Conservation (phyloP, 2,113 vertebrate genomes). For the Grammomys surdaster region DNA sequence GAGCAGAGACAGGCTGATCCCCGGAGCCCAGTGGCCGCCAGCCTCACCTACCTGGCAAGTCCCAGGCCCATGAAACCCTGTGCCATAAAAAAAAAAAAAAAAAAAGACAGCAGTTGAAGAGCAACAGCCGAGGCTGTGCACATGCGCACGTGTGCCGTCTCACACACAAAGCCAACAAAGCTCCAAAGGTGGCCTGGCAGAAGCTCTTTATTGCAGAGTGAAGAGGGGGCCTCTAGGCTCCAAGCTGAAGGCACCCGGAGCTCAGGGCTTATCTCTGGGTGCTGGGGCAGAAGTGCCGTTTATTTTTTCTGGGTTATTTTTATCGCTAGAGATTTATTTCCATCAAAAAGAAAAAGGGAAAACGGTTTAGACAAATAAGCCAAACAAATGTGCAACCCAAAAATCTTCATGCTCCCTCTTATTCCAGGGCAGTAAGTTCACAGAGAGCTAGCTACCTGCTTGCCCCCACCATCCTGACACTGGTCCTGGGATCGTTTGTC, state of each 20-base stretch:
- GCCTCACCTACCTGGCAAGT: neutral
- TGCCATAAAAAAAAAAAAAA: neutral
- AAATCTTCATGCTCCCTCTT: neutral
- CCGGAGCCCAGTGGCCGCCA: neutral
- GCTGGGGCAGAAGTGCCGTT: neutral
- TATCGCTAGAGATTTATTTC: conserved; percentile 42
- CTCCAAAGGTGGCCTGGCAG: neutral
- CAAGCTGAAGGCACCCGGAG: neutral
- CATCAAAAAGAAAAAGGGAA: neutral
- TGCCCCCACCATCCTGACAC: fast-evolving
- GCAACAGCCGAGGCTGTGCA: neutral
- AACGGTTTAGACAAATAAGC: neutral
- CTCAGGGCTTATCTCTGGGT: neutral
- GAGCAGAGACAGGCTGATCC: neutral
- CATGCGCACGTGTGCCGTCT: too few relatives aligned
- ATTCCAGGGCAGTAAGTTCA: neutral
- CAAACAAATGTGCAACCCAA: neutral
- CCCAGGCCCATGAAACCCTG: neutral
- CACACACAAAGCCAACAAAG: neutral
- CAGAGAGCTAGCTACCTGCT: neutral
- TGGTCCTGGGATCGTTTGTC: neutral
- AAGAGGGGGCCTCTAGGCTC: neutral
- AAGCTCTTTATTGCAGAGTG: neutral
- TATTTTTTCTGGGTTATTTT: conserved; percentile 34
- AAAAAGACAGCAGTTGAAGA: neutral